Evolutionary conservation across 2,113 vertebrate genomes (phyloP), one percentile per base, ranked within the genome.

Genomic region (Lepus americanus): DNA sequence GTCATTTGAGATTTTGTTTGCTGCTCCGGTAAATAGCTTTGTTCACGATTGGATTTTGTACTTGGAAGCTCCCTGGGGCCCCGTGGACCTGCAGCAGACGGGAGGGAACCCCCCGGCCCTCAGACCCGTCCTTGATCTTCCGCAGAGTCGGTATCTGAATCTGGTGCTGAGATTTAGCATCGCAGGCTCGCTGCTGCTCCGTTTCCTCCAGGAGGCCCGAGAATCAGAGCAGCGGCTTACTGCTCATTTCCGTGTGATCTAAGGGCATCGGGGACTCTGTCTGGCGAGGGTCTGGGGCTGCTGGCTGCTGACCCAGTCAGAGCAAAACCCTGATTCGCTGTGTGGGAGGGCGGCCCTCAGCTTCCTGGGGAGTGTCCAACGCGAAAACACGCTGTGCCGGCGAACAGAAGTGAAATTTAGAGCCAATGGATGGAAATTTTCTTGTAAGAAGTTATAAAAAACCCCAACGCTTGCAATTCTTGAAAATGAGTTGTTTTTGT

Each of bases 401-500:
- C 96, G 76, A 97, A 90, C 69, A 61, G 96, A 96, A 88, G 91
- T 96, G 94, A 94, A 94, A 87, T 94, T 87, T 89, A 82, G 73
- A 95, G 78, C 36, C 87, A 64, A 27, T n/a, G 64, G 77, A 70
- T 97, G 97, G 97, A 97, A 97, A 97, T 87, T 97, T 97, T 90
- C 89, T 44, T 96, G 77, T 96, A 96, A 97, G 92, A 69, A 93
- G 81, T 55, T 22, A 49, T 53, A 55, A 95, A 92, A 74, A 20
- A 0, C 31, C 88, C 93, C 72, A 53, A 66, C 55, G n/a, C 92
- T 95, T 95, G 51, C 77, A 77, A 33, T 87, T 97, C 77, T 93
- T 94, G 87, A 97, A 97, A 96, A 96, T 92, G 88, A 95, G 81
- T 95, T 96, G 64, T 93, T 97, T 96, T 97, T 95, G 92, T 90